Evolutionary conservation across 2,113 vertebrate genomes (phyloP).

Genomic region (Oreochromis tanganicae): DNA sequence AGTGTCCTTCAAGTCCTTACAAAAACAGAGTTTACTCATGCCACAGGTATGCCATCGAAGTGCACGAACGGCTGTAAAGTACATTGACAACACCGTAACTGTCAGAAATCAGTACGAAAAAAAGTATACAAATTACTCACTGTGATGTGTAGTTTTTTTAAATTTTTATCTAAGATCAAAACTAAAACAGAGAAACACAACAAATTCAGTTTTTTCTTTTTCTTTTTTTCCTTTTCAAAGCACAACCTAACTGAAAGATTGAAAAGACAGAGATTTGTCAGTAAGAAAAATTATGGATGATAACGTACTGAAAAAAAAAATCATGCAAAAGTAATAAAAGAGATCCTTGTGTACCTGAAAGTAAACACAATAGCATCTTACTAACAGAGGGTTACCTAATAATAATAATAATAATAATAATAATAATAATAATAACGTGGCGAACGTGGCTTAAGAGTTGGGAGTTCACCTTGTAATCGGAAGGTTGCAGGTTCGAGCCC

Average conservation of each 20-base stretch:
- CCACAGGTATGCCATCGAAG: not conserved
- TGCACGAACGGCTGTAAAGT: fast-evolving
- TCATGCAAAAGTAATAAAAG: fast-evolving
- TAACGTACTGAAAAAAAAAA: fast-evolving
- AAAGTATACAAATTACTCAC: not conserved
- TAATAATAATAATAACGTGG: not conserved
- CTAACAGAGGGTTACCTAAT: not conserved
- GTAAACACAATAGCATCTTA: fast-evolving
- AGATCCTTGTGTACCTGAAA: not conserved
- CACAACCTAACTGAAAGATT: fast-evolving
- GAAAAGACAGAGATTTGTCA: not conserved
- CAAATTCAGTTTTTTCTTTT: not conserved
- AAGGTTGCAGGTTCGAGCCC: no score
- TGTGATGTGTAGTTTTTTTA: not conserved
- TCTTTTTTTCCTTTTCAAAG: not conserved
- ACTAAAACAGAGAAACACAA: not conserved
- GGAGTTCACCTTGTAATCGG: no score
- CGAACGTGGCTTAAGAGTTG: no score
- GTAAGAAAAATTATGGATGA: not conserved
- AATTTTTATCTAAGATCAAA: not conserved
- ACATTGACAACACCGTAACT: fast-evolving
- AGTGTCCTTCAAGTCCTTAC: not conserved
- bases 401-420: not conserved
- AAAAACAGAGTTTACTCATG: not conserved
- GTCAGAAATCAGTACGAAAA: not conserved